Evolutionary conservation across 2,797 vertebrate species (phyloP).

Genomic region (Calcarius lapponicus): DNA sequence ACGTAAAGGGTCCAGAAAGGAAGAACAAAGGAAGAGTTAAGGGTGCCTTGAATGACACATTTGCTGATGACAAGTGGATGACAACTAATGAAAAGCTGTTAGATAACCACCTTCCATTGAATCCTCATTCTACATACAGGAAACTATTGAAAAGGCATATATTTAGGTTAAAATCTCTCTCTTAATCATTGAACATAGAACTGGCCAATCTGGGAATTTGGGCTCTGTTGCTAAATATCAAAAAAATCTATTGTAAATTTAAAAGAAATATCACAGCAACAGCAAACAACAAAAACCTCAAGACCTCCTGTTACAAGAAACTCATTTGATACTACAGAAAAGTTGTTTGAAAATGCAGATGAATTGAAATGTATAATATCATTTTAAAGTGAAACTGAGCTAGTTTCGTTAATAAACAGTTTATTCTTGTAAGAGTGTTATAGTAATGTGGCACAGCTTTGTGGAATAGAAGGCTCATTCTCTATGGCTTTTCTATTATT

Average conservation of each 20-base stretch:
- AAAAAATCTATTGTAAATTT: neutral
- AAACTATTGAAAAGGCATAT: neutral
- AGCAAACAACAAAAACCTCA: neutral
- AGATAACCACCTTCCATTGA: neutral
- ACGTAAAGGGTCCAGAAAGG: neutral
- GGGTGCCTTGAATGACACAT: neutral
- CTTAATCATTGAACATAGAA: neutral
- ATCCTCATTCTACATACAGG: neutral
- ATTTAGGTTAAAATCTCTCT: neutral
- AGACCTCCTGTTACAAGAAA: neutral
- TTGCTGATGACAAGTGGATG: neutral
- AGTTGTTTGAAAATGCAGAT: neutral
- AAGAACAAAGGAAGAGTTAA: neutral
- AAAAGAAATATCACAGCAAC: neutral
- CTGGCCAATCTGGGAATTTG: neutral
- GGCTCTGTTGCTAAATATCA: neutral
- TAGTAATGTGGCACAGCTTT: neutral
- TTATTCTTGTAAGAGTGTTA: neutral
- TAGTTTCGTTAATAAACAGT: neutral
- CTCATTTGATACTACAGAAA: neutral
- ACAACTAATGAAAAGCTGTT: conserved; percentile 13
- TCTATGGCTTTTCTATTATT: neutral
- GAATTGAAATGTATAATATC: neutral
- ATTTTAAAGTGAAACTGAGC: conserved; percentile 24
- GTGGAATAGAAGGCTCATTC: conserved; percentile 17